These are phyloP conservation scores for Labrus mixtus DNA, from an alignment of 2,113 vertebrate genomes.

Conservation along the genomic window DNA sequence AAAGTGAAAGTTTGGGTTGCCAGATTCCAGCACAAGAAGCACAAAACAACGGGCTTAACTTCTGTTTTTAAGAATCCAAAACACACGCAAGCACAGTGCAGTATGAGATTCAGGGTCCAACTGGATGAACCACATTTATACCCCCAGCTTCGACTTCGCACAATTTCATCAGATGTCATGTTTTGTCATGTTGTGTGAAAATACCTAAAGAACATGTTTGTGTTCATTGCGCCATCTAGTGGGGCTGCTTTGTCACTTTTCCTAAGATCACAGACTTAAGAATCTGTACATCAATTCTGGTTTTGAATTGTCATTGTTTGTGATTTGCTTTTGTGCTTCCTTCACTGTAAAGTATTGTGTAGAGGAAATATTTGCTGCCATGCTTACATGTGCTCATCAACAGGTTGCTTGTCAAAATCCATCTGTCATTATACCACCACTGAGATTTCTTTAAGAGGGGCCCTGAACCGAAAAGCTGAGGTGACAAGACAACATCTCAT, in stretches of 20 bases:
- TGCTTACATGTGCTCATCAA: not conserved
- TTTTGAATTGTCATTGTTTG: no score
- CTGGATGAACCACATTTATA: slow-evolving; percentile 14
- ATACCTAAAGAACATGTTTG: not conserved
- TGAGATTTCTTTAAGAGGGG: no score
- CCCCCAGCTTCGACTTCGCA: not conserved
- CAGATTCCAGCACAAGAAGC: slow-evolving; percentile 31
- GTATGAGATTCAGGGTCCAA: not conserved
- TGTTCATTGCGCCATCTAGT: slow-evolving; percentile 60
- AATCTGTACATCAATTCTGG: no score
- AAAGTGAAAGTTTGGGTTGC: slow-evolving; percentile 81
- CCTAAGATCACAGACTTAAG: not conserved
- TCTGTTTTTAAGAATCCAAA: not conserved
- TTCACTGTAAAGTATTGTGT: no score
- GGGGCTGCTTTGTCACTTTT: not conserved
- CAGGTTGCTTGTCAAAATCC: not conserved
- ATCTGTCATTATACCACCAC: no score
- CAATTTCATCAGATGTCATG: slow-evolving; percentile 43
- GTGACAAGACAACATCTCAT: no score
- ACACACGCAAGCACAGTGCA: not conserved
- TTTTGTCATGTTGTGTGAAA: slow-evolving; percentile 32
- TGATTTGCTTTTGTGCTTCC: no score
- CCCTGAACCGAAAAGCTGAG: no score
- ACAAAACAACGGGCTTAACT: not conserved
- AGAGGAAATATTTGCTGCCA: no score